Base-by-base conservation (phyloP, 2,113 vertebrate species). In the Haplochromis burtoni region DNA sequence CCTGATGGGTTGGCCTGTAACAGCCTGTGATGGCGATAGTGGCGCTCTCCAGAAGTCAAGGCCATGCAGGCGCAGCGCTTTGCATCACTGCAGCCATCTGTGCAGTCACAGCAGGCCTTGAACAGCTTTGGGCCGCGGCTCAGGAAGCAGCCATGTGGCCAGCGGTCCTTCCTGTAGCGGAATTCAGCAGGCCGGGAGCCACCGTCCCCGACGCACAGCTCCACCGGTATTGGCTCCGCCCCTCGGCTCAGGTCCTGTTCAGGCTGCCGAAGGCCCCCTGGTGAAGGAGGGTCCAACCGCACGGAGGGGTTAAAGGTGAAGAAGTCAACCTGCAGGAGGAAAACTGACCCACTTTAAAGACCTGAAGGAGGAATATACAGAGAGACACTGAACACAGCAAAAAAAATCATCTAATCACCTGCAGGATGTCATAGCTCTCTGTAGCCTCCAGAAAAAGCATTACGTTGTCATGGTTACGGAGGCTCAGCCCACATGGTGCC, bases 231-330 rank as follows among this genome's bases (percentile, higher is more conserved):
- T 2, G 96, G 94, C 91, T 99, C 98, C 0, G 91, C 80, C 24
- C 98, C 98, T 0, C 95, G 95, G 91, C 98, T 99, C 71, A 99
- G 96, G 93, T 99, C 98, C 13, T 91, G 71, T 80, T 97, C 97
- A 10, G 88, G 88, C 3, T 3, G 61, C 55, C 42, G 91, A 90
- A 92, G 93, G 0, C 89, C 79, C 88, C 92, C 1, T 31, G 73
- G 71, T 24, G 14, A 63, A 53, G 33, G 90, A 8, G 80, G 96
- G 86, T 97, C 96, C 89, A 98, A 85, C 57, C 94, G 96, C 2
- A 99, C 96, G 0, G 94, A 95, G 0, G 96, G 96, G 93, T 97
- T 97, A 91, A 99, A 99, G 90, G 97, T 98, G 93, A 99, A 99
- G 88, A 97, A 95, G 87, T 98, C 97, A 51, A 97, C 93, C 94